Percentiles rank a stretch among this genome's conserved stretches.
Conservation (phyloP, 2,888 invertebrate genomes). For the Epistrophe eligans region DNA sequence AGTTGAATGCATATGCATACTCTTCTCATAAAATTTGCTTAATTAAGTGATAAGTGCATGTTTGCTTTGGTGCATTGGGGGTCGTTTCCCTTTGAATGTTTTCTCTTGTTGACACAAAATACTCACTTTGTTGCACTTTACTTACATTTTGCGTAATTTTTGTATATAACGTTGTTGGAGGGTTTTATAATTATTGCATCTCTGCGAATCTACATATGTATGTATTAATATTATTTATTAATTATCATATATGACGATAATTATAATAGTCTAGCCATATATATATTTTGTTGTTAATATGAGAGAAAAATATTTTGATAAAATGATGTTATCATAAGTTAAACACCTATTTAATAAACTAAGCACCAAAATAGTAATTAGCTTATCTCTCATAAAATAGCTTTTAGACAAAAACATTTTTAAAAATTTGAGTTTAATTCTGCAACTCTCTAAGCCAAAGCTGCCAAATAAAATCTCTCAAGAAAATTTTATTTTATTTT, state of each 20-base stretch:
- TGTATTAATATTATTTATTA: neutral
- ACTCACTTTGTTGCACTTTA: conserved; percentile 26
- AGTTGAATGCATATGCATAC: conserved; percentile 14
- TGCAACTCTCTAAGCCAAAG: too few relatives aligned
- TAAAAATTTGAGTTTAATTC: too few relatives aligned
- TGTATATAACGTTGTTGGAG: neutral
- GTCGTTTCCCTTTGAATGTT: conserved; percentile 27
- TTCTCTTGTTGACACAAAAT: conserved; percentile 2
- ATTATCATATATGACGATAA: neutral
- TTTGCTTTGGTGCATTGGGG: neutral
- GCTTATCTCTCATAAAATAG: too few relatives aligned
- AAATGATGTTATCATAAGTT: too few relatives aligned
- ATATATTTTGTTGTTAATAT: neutral
- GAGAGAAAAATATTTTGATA: too few relatives aligned
- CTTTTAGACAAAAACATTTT: too few relatives aligned
- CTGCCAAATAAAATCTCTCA: too few relatives aligned
- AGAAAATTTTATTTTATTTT: too few relatives aligned
- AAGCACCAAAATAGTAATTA: too few relatives aligned
- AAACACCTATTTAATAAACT: too few relatives aligned
- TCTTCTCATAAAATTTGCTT: conserved; percentile 5
- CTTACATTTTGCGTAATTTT: conserved; percentile 7
- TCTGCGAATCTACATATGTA: too few relatives aligned
- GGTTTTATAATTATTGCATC: neutral
- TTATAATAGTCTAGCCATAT: neutral
- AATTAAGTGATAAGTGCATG: conserved; percentile 40